Evolutionary conservation across 1,140 invertebrate species (phyloP), one percentile per base, ranked within the genome.

Genomic region (Drosophila quadrilineata): DNA sequence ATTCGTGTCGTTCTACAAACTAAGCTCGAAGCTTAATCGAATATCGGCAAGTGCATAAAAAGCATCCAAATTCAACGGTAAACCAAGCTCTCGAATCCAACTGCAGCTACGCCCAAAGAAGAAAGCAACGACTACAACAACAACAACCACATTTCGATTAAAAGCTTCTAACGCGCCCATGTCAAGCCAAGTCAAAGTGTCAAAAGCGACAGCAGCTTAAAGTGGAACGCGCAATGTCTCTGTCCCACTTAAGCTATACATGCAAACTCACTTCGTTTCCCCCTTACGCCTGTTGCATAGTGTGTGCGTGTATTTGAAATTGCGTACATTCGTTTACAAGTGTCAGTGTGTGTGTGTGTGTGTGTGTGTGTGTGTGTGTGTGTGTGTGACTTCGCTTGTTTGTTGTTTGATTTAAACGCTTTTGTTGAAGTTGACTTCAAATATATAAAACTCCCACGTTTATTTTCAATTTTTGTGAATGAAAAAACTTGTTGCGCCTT

Each of bases 401-500:
- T 53, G 57, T 29, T 22, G 33, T 48, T 75, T 66, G 75, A 63
- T 85, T 82, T 66, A 70, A 71, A 62, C 31, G 21, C 41, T 50
- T 45, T 35, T 9, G 24, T 31, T n/a, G n/a, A n/a, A n/a, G n/a
- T n/a, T 24, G 65, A 58, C 24, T 49, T 43, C 29, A 40, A 58
- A 48, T 53, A 24, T n/a, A n/a, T n/a, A 17, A 59, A 72, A 71
- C 79, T 77, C 77, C 77, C 79, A 84, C 77, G 74, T 43, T 69
- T 22, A 54, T 56, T 67, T 67, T 45, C 29, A 8, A 9, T 62
- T 70, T 72, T 84, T 70, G 64, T 84, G 77, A 84, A 84, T 84
- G 77, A 84, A 84, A n/a, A 73, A 84, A 84, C 73, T 77, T 67
- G 73, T 82, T 57, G 40, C 31, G 31, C 77, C 77, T n/a, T n/a